Evolutionary conservation across 1,140 invertebrate species (phyloP), one percentile per base, ranked within the genome.

Genomic region (Drosophila simulans): DNA sequence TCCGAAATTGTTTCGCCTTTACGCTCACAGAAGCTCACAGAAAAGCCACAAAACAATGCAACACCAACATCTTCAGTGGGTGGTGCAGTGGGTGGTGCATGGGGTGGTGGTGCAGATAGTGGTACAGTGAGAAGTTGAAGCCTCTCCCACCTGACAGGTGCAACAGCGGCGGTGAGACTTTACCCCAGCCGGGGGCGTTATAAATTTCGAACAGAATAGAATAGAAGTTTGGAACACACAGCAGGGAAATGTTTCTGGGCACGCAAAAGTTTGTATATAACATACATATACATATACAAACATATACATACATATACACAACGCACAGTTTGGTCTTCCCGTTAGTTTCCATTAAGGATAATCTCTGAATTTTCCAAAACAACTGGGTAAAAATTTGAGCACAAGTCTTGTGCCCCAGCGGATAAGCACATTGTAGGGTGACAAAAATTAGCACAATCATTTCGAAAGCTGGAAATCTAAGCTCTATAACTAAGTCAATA

Each of bases 11-110:
- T 68, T 68, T 66, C 45, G 43, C 62, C 57, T 62, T 65, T 25
- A 8, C 60, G 54, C 60, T 66, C 64, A 52, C 37, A 68, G 64
- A 64, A 68, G 64, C 59, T 42, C 12, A 12, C 58, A 43, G 59
- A 65, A 65, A 68, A 68, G 37, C 64, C 64, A 35, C 59, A 68
- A 45, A 68, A 68, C 64, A 66, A 66, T 66, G 64, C 58, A 66
- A 51, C 63, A 39, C 62, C 22, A 34, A 17, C 53, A 22, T 11
- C 17, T 11, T 10, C 59, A 31, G n/a, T 40, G 52, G 17, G 34
- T 35, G 31, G 37, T 22, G 53, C 15, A 35, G 10, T 17, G 40
- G 40, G 25, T 12, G 17, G 42, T 31, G 17, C 22, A 12, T 5
- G n/a, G 55, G 40, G 39, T 20, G 22, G 37, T 10, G 7, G 15